Percentiles rank a stretch among this genome's conserved stretches.
phyloP scores from a whole-genome alignment of 53 echinoderm and acorn worm genomes.

The Paelopatides confundens region DNA sequence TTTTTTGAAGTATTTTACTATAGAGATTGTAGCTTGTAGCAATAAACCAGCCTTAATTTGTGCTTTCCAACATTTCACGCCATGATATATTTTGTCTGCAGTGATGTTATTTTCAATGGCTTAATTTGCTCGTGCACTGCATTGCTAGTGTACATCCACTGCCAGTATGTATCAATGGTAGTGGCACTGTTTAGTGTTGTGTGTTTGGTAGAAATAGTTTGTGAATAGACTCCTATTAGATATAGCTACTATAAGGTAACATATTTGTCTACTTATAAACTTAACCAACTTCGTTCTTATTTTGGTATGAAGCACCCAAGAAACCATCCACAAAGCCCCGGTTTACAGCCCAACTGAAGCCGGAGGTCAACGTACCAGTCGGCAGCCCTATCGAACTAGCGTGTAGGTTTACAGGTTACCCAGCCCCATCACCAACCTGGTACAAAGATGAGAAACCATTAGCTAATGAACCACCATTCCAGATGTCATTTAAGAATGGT shows the following conservation, averaged over 20 bases:
- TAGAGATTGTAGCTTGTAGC: no score
- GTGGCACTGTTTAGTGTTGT: no score
- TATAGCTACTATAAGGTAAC: neutral
- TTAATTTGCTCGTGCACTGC: no score
- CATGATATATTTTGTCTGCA: no score
- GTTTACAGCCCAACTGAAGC: conserved; percentile 52
- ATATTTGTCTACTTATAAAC: neutral
- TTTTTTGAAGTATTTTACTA: no score
- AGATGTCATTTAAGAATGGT: conserved; percentile 78
- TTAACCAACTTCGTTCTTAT: neutral
- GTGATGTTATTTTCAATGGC: no score
- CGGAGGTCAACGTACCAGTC: conserved; percentile 66
- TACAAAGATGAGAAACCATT: conserved; percentile 72
- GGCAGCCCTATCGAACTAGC: conserved; percentile 74
- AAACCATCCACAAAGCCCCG: conserved; percentile 51
- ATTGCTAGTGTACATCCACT: no score
- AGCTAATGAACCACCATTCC: conserved; percentile 67
- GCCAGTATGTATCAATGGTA: no score
- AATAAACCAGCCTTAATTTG: no score
- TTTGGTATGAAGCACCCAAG: conserved; percentile 19
- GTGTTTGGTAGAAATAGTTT: no score
- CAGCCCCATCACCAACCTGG: conserved; percentile 77
- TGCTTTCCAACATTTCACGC: no score
- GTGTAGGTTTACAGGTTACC: conserved; percentile 79
- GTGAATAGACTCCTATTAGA: neutral